Conservation (phyloP, 1,140 invertebrate genomes). For the Leptinotarsa texana region DNA sequence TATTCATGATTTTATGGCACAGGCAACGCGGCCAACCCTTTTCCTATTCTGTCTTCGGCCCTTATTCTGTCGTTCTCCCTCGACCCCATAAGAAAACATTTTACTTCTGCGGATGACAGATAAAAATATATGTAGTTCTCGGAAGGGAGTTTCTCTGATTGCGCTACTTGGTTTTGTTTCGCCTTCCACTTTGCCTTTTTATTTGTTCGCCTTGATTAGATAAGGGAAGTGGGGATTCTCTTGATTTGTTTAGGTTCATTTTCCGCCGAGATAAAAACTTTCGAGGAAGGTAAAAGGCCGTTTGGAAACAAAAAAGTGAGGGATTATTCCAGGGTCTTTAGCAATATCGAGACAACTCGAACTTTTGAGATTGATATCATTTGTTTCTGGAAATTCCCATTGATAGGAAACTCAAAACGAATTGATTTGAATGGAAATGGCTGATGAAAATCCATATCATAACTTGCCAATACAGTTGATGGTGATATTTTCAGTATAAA, state of each 20-base stretch:
- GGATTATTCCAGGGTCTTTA: no score
- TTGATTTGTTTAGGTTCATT: background rate
- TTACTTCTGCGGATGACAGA: conserved; percentile 4
- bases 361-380: no score
- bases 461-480: no score
- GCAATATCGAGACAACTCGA: no score
- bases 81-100: conserved; percentile 8
- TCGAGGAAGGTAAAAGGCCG: background rate
- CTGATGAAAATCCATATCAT: no score
- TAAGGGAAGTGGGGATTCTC: background rate
- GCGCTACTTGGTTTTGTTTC: conserved; percentile 3
- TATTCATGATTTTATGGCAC: conserved; percentile 16
- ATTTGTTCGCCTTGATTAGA: conserved; percentile 5
- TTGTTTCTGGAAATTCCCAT: no score
- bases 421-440: no score
- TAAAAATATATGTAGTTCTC: conserved; percentile 8
- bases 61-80: background rate
- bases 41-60: conserved; percentile 12
- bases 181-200: background rate
- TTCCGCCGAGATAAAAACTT: background rate
- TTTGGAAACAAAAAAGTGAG: no score
- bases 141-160: conserved; percentile 1
- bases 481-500: no score
- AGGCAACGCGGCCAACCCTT: conserved; percentile 11
- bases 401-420: no score